Evolutionary conservation across 1,140 invertebrate genomes (phyloP), one percentile per base, ranked within the genome.

Genomic region (Schlechtendalia chinensis): DNA sequence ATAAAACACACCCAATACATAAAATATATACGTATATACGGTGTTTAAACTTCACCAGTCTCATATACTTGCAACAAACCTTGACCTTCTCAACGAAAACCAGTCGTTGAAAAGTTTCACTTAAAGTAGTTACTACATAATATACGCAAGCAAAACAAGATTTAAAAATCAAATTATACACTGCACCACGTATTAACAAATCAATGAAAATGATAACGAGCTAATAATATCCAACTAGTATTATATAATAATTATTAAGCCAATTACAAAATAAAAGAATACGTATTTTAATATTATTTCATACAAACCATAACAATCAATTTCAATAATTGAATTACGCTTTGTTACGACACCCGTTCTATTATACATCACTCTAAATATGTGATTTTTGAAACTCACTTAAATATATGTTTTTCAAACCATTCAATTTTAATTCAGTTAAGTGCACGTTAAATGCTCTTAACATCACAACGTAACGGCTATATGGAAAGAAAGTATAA

Each of bases 401-500:
- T 8, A 29, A 19, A 19, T 32, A 39, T 65, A 0, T 65, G 1
- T 22, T 69, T 45, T 19, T 11, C 5, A 22, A 27, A n/a, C n/a
- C n/a, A n/a, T n/a, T n/a, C n/a, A n/a, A n/a, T n/a, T 50, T 69
- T 50, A 69, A 69, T 69, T 50, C 10, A 27, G 22, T 8, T 27
- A 69, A 47, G 16, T 69, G n/a, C 16, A 50, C 16, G 22, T 22
- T 69, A 69, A 69, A 69, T 69, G n/a, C 39, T 24, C 22, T 27
- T 50, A 50, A 17, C 10, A 1, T 14, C 24, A 71, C 47, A 39
- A 39, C 67, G 19, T 14, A 71, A 71, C 67, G 45, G 47, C 67
- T 47, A 47, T 47, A 56, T 47, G 16, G n/a, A 77, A 71, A 77
- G 74, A 77, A 77, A 77, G 54, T 77, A 19, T 47, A 59, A 59